A percentile compares a stretch with the other conserved stretches of the same genome.
Evolutionary conservation across 2,888 invertebrate species (phyloP).

Genomic region (Mesodorylaimus sp.): DNA sequence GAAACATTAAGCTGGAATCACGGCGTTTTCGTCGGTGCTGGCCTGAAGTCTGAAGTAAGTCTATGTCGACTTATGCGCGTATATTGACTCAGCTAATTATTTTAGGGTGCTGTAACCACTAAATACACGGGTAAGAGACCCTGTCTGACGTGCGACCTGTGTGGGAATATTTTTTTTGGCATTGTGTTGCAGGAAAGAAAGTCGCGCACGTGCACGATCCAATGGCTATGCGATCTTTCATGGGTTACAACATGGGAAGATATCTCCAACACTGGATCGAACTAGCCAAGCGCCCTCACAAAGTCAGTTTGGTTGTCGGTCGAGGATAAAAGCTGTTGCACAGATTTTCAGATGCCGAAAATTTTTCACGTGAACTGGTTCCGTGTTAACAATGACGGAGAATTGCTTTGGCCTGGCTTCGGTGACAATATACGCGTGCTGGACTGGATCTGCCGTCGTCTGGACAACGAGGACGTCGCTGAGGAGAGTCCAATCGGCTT

Average conservation of each 20-base stretch:
- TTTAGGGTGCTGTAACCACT: too few relatives aligned
- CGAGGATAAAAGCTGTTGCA: too few relatives aligned
- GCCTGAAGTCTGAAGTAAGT: slow-evolving; percentile 23
- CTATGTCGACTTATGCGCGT: slow-evolving; percentile 13
- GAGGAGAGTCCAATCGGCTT: slow-evolving; percentile 52
- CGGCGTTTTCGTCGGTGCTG: slow-evolving; percentile 26
- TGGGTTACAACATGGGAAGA: slow-evolving; percentile 51
- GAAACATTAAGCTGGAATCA: slow-evolving; percentile 27
- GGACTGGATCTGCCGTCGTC: slow-evolving; percentile 70
- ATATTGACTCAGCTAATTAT: too few relatives aligned
- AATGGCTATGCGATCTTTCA: slow-evolving; percentile 26
- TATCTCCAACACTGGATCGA: slow-evolving; percentile 82
- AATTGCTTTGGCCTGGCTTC: slow-evolving; percentile 97
- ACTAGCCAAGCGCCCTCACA: slow-evolving; percentile 45
- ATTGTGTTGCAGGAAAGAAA: slow-evolving; percentile 15
- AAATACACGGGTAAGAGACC: slow-evolving; percentile 22
- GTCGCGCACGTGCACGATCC: slow-evolving; percentile 41
- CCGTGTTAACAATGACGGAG: slow-evolving; percentile 60
- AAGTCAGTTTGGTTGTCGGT: too few relatives aligned
- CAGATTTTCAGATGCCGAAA: slow-evolving; percentile 7
- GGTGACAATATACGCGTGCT: slow-evolving; percentile 88
- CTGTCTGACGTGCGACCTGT: too few relatives aligned
- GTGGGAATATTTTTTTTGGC: too few relatives aligned
- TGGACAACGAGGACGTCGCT: slow-evolving; percentile 43
- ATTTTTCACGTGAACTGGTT: slow-evolving; percentile 72